phyloP scores from a whole-genome alignment of 2,113 vertebrate species.

The Takifugu bimaculatus region DNA sequence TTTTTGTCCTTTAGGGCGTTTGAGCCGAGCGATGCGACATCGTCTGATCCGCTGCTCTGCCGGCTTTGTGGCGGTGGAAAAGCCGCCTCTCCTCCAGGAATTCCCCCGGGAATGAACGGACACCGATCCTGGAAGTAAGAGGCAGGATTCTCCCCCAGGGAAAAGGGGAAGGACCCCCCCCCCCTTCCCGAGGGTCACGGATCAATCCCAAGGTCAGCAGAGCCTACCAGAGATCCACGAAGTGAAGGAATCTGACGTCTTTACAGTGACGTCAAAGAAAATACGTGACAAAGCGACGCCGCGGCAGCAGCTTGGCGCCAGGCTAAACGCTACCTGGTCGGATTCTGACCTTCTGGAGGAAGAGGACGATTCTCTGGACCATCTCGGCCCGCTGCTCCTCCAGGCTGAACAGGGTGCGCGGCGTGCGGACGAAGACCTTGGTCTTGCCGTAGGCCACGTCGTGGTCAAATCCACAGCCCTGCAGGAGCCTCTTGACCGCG shows the following conservation, averaged over 20 bases:
- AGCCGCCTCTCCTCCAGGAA: constrained; percentile 36
- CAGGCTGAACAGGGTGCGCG: constrained; percentile 89
- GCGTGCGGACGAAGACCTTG: constrained; percentile 95
- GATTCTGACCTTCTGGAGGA: constrained; percentile 90
- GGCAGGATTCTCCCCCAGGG: constrained; percentile 42
- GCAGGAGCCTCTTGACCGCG: constrained; percentile 85
- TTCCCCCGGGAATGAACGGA: constrained; percentile 38
- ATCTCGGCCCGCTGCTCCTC: constrained; percentile 90
- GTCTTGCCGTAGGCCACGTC: constrained; percentile 94
- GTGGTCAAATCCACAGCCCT: constrained; percentile 86
- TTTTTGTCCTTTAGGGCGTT: no score
- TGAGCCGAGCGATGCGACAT: no score
- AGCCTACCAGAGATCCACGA: neutral
- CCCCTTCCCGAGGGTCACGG: constrained; percentile 15
- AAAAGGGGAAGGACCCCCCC: constrained; percentile 10
- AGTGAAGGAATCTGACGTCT: constrained; percentile 38
- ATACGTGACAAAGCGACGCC: no score
- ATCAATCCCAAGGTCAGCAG: constrained; percentile 64
- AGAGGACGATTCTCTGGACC: constrained; percentile 91
- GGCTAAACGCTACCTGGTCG: neutral
- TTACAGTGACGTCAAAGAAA: no score
- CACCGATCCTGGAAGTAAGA: constrained; percentile 33
- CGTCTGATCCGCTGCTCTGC: no score
- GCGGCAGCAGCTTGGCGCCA: no score
- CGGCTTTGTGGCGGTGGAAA: neutral